Evolutionary conservation across 2,113 vertebrate genomes (phyloP), one percentile per base, ranked within the genome.

Genomic region (Kryptolebias marmoratus): DNA sequence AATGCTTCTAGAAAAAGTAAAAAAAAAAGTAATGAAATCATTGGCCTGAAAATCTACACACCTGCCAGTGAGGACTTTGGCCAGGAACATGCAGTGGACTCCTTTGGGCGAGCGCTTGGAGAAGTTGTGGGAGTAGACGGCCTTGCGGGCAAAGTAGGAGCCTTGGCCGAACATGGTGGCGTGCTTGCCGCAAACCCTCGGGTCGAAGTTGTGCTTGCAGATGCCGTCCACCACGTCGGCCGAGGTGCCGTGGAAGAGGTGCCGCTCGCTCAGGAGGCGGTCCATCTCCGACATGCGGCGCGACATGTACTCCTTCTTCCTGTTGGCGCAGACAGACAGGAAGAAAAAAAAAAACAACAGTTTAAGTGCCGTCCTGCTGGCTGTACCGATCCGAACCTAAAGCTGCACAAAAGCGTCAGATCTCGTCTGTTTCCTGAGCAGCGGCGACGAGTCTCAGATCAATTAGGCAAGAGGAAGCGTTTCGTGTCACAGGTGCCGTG

Each of bases 151-250:
- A 13, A 99, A 99, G 88, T 99, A 99, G 89, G 97, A 98, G 82
- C 98, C 98, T 92, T 99, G 98, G 70, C 98, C 98, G 2, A 98
- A 99, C 97, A 98, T 98, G 81, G 98, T 99, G 87, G 98, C 97
- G 8, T 99, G 98, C 30, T 99, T 99, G 70, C 97, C 98, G 18
- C 97, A 98, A 32, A 99, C 97, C 0, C 98, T 94, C 0, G 98
- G 98, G 91, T 99, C 98, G 6, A 99, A 99, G 94, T 99, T 99
- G 95, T 99, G 98, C 92, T 99, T 99, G 92, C 97, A 98, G 94
- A 99, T 99, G 3, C 96, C 98, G 39, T 98, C 96, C 54, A 98
- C 97, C 67, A 96, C 98, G 10, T 99, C 98, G 71, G 96, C 95
- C 0, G 97, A 98, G 12, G 98, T 99, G 87, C 98, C 98, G 2